Conservation (phyloP, 2,113 vertebrate genomes). For the Leuciscus idus region DNA sequence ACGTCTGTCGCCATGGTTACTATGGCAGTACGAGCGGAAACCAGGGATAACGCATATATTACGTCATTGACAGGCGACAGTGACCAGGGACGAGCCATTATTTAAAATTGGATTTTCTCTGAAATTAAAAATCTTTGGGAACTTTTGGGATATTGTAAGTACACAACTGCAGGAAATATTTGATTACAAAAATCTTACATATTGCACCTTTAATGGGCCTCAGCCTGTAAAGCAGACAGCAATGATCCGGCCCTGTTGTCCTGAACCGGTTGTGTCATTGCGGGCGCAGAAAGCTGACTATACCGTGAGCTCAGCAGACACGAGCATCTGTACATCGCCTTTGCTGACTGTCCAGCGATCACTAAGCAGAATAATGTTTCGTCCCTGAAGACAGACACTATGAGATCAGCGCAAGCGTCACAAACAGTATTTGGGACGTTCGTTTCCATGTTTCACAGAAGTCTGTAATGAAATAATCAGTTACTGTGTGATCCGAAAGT, state of each 20-base stretch:
- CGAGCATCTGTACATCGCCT: background rate
- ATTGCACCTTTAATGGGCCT: conserved; percentile 27
- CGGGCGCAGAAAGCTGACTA: conserved; percentile 11
- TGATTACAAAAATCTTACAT: too few species aligned
- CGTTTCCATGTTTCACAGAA: background rate
- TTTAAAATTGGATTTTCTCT: too few species aligned
- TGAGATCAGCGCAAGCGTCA: background rate
- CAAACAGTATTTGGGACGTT: background rate
- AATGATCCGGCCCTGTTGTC: background rate
- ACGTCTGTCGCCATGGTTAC: too few species aligned
- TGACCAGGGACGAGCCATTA: too few species aligned
- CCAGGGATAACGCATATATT: too few species aligned
- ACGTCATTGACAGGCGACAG: too few species aligned
- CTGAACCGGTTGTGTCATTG: background rate
- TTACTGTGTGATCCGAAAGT: background rate
- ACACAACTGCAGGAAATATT: too few species aligned
- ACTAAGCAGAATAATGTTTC: conserved; percentile 14
- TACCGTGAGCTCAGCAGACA: conserved; percentile 13
- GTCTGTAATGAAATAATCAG: background rate
- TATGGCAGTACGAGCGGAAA: too few species aligned
- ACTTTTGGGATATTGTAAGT: too few species aligned
- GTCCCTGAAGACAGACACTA: background rate
- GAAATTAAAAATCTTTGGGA: too few species aligned
- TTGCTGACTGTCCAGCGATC: background rate
- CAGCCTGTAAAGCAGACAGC: conserved; percentile 31